Base-by-base conservation (phyloP, 2,113 vertebrate genomes). In the Morone saxatilis region DNA sequence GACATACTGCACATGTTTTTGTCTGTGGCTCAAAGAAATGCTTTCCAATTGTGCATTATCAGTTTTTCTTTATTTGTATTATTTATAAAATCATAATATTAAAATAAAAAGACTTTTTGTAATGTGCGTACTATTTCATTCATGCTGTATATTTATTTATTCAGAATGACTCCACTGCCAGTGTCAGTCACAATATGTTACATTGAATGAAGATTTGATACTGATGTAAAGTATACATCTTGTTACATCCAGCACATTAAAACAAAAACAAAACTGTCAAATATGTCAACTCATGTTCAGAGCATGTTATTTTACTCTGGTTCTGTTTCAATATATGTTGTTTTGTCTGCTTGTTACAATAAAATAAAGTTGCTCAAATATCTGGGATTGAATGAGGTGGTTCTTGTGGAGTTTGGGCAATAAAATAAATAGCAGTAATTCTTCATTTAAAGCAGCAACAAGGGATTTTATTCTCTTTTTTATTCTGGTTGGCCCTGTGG, bases 341-440 rank as follows among this genome's bases (percentile, higher is more conserved):
- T 36, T 48, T 66, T 22, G 31, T 65, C 7, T 57, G 8, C 66
- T 73, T 68, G 9, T 74, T 79, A 22, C 16, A 62, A 72, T 70
- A 0, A 51, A 47, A 78, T 77, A 69, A 81, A 78, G 22, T 53
- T 47, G 0, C 10, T 47, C 38, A 47, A 78, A 63, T 31, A 65
- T 68, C 12, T 47, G 5, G 0, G 62, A 40, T 40, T 4, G 10
- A 74, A 60, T 47, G 4, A 16, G 14, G 5, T 61, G 4, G n/a
- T 16, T 71, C 4, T 57, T 57, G 36, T 54, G 19, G 10, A 38
- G 22, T 67, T n/a, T 47, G 12, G 3, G 19, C 13, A 16, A 20
- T 31, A 20, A 72, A 60, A 60, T 47, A 4, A 48, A 45, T 4
- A 41, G 14, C 9, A 54, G 25, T 16, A 13, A 43, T 12, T 20